These are phyloP conservation scores for Crocodylus rhombifer DNA, from an alignment of 2,797 vertebrate species.

Conservation along the genomic window DNA sequence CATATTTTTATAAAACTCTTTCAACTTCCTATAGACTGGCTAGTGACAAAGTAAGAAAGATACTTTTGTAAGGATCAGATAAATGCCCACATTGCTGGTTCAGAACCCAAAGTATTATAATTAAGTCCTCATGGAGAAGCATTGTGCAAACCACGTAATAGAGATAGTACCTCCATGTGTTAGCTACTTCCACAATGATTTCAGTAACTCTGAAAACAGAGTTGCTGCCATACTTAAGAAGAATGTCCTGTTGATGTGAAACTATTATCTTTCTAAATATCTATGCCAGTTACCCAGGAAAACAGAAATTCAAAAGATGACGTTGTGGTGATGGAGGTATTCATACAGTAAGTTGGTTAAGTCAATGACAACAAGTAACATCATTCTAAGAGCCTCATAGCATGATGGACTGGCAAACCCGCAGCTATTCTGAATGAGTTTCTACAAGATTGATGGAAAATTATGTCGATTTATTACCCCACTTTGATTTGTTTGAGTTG, in stretches of 20 bases:
- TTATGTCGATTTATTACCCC: conserved; percentile 48
- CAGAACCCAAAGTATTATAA: conserved; percentile 5
- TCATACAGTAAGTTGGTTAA: background rate
- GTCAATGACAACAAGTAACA: background rate
- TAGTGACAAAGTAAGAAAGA: conserved; percentile 30
- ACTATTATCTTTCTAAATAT: background rate
- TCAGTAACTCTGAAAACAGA: background rate
- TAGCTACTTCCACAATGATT: background rate
- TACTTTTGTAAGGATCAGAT: conserved; percentile 33
- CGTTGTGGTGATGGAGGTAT: background rate
- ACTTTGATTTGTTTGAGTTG: conserved; percentile 61
- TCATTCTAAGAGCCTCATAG: background rate
- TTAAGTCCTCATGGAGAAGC: background rate
- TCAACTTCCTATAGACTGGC: conserved; percentile 8
- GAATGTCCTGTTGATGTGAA: background rate
- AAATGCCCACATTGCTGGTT: conserved; percentile 31
- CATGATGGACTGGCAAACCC: conserved; percentile 41
- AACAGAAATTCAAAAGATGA: background rate
- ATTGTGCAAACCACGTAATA: background rate
- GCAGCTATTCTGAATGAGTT: conserved; percentile 43
- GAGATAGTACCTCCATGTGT: background rate
- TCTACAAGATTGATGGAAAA: conserved; percentile 50
- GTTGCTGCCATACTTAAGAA: background rate
- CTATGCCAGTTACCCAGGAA: background rate
- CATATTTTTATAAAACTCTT: conserved; percentile 23